These are phyloP conservation scores for Litocranius walleri DNA, from an alignment of 2,113 vertebrate genomes.

Conservation along the genomic window DNA sequence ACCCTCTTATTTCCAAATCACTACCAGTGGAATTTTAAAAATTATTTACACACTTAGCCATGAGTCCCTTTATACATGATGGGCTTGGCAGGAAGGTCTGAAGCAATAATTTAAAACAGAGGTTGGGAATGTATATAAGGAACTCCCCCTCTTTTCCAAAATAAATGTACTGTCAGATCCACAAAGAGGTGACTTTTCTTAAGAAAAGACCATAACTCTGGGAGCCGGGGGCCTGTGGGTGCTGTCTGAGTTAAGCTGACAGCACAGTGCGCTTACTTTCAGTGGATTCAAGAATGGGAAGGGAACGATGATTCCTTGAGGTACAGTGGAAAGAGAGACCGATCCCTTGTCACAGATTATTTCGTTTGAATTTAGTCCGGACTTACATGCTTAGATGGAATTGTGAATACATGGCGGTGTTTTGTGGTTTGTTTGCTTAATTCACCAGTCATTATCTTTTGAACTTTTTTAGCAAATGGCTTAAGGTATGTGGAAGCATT, in stretches of 20 bases:
- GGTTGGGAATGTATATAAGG: not conserved
- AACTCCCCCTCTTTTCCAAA: not conserved
- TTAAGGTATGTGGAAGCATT: not conserved
- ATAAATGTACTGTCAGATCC: not conserved
- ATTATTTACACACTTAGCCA: constrained; percentile 25
- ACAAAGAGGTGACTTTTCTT: constrained; percentile 13
- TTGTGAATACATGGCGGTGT: accelerated
- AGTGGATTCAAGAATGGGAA: not conserved
- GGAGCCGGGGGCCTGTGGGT: not conserved
- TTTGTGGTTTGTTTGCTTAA: not conserved
- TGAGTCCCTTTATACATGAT: constrained; percentile 9
- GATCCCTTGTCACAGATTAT: accelerated
- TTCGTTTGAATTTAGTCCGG: accelerated
- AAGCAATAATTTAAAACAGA: constrained; percentile 46
- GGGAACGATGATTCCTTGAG: not conserved
- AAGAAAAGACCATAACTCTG: not conserved
- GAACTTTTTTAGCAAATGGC: not conserved
- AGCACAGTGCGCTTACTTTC: not conserved
- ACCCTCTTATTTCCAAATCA: constrained; percentile 54
- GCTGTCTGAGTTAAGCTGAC: not conserved
- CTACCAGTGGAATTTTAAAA: constrained; percentile 55
- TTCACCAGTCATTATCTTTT: not conserved
- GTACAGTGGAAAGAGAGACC: not conserved
- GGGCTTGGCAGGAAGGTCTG: not conserved
- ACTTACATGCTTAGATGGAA: accelerated